A percentile compares a stretch with the other conserved stretches of the same genome.
Evolutionary conservation across 2,888 invertebrate species (phyloP).

Genomic region (Geophilus truncorum): DNA sequence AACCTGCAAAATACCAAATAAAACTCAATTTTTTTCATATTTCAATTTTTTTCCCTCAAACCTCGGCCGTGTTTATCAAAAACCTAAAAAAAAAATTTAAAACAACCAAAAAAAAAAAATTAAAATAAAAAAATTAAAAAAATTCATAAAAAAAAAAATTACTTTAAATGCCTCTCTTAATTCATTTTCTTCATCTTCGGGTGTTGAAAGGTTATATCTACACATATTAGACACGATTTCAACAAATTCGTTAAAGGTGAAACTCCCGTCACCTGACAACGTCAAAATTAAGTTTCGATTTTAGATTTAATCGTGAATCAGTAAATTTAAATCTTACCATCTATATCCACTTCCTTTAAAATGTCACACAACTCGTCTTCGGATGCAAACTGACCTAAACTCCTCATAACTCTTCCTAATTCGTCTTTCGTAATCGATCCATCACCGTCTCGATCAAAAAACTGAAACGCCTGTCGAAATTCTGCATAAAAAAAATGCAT

Average conservation of each 20-base stretch:
- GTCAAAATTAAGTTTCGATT: no score
- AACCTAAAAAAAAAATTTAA: conserved; percentile 48
- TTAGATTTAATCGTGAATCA: no score
- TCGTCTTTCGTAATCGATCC: conserved; percentile 84
- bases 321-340: conserved; percentile 28
- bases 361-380: conserved; percentile 81
- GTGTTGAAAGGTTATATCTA: conserved; percentile 40
- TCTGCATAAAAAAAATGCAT: conserved; percentile 28
- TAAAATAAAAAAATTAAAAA: no score
- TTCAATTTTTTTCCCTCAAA: background rate
- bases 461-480: conserved; percentile 65
- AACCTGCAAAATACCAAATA: conserved; percentile 45
- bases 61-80: conserved; percentile 90
- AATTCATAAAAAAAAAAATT: background rate
- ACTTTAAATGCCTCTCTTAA: conserved; percentile 76
- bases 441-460: conserved; percentile 83
- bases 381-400: conserved; percentile 77
- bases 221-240: conserved; percentile 45
- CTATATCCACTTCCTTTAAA: conserved; percentile 51
- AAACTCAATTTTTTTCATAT: background rate
- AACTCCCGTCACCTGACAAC: conserved; percentile 43
- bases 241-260: conserved; percentile 46
- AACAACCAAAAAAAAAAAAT: background rate
- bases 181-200: conserved; percentile 47
- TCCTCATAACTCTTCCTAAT: conserved; percentile 77